Conservation (phyloP, 2,888 invertebrate genomes). For the Steinernema scapterisci region DNA sequence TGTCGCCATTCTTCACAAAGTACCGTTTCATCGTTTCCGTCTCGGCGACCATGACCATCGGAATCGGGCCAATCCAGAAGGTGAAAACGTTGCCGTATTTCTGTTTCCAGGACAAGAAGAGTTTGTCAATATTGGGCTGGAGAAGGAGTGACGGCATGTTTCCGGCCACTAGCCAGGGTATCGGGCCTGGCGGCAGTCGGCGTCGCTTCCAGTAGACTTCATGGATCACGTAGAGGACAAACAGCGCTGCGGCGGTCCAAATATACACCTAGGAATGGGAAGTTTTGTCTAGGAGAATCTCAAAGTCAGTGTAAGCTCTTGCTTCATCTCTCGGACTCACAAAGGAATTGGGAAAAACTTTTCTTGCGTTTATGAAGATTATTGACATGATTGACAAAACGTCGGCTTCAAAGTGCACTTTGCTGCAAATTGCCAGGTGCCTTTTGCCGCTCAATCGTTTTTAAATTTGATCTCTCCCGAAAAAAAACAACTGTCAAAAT, state of each 20-base stretch:
- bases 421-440: too few relatives aligned
- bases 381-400: too few relatives aligned
- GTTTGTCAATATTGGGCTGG: constrained; percentile 47
- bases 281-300: too few relatives aligned
- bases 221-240: constrained; percentile 47
- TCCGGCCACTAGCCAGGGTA: constrained; percentile 56
- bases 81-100: constrained; percentile 61
- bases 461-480: too few relatives aligned
- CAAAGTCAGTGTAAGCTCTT: too few relatives aligned
- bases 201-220: constrained; percentile 58
- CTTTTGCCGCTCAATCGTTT: too few relatives aligned
- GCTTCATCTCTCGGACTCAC: too few relatives aligned
- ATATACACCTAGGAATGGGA: not conserved
- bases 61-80: constrained; percentile 66
- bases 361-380: too few relatives aligned
- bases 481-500: too few relatives aligned
- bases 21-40: constrained; percentile 54
- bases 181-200: constrained; percentile 56
- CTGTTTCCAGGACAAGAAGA: constrained; percentile 51
- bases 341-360: too few relatives aligned
- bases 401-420: too few relatives aligned
- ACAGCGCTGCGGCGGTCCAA: not conserved
- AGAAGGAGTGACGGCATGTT: constrained; percentile 49
- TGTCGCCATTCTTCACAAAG: constrained; percentile 61
- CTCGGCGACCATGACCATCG: constrained; percentile 62